Evolutionary conservation across 2,113 vertebrate genomes (phyloP).

Genomic region (Phalacrocorax aristotelis): DNA sequence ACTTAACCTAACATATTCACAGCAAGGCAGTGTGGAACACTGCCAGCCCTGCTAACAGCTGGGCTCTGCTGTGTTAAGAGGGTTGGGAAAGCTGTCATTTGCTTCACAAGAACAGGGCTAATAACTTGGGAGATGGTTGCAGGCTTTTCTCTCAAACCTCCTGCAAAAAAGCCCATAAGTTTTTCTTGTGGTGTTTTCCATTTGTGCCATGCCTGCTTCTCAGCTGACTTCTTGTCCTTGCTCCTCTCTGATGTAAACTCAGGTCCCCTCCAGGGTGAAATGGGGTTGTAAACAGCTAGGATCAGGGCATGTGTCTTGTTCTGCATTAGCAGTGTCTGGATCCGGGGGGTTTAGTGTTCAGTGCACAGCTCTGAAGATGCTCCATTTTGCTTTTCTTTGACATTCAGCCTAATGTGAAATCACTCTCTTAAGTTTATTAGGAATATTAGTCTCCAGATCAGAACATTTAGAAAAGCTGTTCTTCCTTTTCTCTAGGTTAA

Average conservation of each 20-base stretch:
- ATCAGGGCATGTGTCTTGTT: not conserved
- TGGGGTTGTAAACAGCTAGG: not conserved
- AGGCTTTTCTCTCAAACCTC: not conserved
- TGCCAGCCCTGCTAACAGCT: conserved; percentile 21
- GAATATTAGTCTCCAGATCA: not conserved
- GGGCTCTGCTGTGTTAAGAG: not conserved
- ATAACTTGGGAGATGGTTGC: not conserved
- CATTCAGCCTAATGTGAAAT: not conserved
- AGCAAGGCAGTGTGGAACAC: not conserved
- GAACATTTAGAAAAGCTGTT: not conserved
- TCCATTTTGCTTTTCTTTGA: not conserved
- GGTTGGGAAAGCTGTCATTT: not conserved
- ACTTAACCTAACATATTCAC: not conserved
- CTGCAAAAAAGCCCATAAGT: not conserved
- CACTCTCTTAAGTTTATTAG: not conserved
- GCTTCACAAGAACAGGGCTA: not conserved
- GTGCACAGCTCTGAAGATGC: not conserved
- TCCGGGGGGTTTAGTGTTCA: not conserved
- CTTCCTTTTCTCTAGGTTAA: not conserved
- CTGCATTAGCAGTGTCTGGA: not conserved
- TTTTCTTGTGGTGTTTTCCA: not conserved
- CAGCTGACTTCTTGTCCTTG: not conserved
- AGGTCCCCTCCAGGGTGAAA: not conserved
- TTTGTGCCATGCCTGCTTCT: not conserved
- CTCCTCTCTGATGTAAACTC: not conserved